Evolutionary conservation across 2,797 vertebrate genomes (phyloP).

Genomic region (Enteromius unitaeniatus): DNA sequence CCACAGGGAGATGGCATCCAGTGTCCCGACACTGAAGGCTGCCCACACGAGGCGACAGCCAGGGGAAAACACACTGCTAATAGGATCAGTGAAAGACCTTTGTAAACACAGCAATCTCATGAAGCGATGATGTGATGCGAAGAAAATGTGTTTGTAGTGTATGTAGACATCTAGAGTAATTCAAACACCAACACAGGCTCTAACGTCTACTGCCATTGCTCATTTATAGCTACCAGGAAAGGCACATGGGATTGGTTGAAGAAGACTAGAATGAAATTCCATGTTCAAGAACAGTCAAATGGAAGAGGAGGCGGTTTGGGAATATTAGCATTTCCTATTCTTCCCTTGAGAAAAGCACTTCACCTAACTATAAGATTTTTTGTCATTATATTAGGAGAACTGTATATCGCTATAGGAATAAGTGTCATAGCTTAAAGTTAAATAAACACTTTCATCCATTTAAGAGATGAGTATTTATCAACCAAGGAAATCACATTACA

Average conservation of each 20-base stretch:
- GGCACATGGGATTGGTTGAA: neutral
- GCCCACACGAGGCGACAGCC: constrained; percentile 20
- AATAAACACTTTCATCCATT: neutral
- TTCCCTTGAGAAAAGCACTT: neutral
- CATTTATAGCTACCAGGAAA: neutral
- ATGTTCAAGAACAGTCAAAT: neutral
- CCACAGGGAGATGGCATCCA: constrained; percentile 49
- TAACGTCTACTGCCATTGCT: neutral
- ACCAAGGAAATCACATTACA: too few species aligned
- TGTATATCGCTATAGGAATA: neutral
- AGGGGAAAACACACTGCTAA: constrained; percentile 44
- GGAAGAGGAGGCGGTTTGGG: neutral
- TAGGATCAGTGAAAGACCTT: constrained; percentile 35
- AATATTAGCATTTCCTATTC: neutral
- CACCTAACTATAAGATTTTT: neutral
- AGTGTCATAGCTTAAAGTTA: neutral
- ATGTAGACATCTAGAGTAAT: constrained; percentile 18
- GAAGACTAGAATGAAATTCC: neutral
- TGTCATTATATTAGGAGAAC: neutral
- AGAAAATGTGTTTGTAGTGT: constrained; percentile 5
- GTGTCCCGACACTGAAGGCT: constrained; percentile 49
- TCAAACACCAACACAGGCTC: neutral
- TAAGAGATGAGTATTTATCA: neutral
- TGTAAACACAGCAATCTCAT: constrained; percentile 13
- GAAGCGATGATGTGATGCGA: constrained; percentile 16